Evolutionary conservation across 2,888 invertebrate species (phyloP).

Genomic region (Chouioia cunea): DNA sequence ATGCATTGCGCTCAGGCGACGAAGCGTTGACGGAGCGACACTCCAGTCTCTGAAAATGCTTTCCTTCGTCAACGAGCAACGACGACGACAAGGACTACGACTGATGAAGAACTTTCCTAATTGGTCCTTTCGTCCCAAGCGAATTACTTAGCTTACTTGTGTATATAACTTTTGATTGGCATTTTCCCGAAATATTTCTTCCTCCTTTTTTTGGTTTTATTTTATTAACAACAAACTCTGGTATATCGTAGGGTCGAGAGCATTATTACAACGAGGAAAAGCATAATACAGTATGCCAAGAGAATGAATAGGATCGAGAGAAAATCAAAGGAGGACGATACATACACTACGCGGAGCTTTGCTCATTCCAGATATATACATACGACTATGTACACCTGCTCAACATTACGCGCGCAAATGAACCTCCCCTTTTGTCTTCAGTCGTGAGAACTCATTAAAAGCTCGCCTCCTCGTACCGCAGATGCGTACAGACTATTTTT

Average conservation of each 20-base stretch:
- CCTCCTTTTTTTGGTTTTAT: too few species aligned
- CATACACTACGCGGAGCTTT: slow-evolving; percentile 11
- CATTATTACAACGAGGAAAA: neutral
- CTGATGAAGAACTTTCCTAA: slow-evolving; percentile 47
- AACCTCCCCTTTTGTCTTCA: slow-evolving; percentile 57
- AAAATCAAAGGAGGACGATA: slow-evolving; percentile 23
- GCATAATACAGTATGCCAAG: neutral
- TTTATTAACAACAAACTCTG: too few species aligned
- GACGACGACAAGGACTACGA: slow-evolving; percentile 9
- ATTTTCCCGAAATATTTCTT: too few species aligned
- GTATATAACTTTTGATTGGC: too few species aligned
- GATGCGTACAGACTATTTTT: slow-evolving; percentile 15
- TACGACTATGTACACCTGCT: slow-evolving; percentile 57
- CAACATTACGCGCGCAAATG: slow-evolving; percentile 52
- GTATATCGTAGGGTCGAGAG: neutral
- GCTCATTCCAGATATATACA: slow-evolving; percentile 28
- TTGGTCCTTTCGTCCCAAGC: slow-evolving; percentile 35
- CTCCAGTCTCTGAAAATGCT: neutral
- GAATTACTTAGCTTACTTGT: too few species aligned
- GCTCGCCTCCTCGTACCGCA: too few species aligned
- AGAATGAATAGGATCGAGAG: slow-evolving; percentile 11
- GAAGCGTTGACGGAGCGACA: slow-evolving; percentile 1
- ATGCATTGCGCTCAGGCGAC: slow-evolving; percentile 39
- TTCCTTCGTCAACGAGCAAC: neutral
- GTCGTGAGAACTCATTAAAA: slow-evolving; percentile 57